Percentiles rank a stretch among this genome's conserved stretches.
phyloP scores from a whole-genome alignment of 2,888 invertebrate genomes.

The Ornithoptera alexandrae region DNA sequence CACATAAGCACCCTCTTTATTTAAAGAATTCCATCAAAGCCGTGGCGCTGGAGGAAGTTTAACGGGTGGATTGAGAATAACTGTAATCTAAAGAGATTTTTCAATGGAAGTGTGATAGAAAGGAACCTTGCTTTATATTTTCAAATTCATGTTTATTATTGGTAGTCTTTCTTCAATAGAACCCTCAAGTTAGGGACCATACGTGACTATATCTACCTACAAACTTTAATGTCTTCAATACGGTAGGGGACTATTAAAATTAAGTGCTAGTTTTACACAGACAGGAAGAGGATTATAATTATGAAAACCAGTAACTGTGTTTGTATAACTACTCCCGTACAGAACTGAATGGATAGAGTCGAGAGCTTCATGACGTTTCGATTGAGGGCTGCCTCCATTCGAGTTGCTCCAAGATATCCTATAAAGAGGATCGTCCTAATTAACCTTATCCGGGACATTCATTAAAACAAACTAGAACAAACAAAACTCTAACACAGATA shows the following conservation, averaged over 20 bases:
- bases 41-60: constrained; percentile 12
- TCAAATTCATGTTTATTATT: too few relatives aligned
- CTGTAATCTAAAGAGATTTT: constrained; percentile 9
- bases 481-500: constrained; percentile 72
- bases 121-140: too few relatives aligned
- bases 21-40: constrained; percentile 28
- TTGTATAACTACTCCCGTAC: too few relatives aligned
- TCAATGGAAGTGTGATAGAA: too few relatives aligned
- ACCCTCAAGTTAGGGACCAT: too few relatives aligned
- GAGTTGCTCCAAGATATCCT: constrained; percentile 53
- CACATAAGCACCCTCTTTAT: constrained; percentile 30
- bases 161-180: too few relatives aligned
- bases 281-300: too few relatives aligned
- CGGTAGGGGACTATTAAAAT: too few relatives aligned
- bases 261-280: too few relatives aligned
- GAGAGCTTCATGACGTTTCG: constrained; percentile 13
- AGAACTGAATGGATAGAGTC: background rate
- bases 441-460: constrained; percentile 71
- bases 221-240: too few relatives aligned
- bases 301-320: too few relatives aligned
- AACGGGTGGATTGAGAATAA: constrained; percentile 4
- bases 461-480: constrained; percentile 76
- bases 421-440: constrained; percentile 61
- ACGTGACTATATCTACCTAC: too few relatives aligned
- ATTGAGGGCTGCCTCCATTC: constrained; percentile 33